phyloP scores from a whole-genome alignment of 1,140 invertebrate genomes.

The Caenorhabditis elegans region DNA sequence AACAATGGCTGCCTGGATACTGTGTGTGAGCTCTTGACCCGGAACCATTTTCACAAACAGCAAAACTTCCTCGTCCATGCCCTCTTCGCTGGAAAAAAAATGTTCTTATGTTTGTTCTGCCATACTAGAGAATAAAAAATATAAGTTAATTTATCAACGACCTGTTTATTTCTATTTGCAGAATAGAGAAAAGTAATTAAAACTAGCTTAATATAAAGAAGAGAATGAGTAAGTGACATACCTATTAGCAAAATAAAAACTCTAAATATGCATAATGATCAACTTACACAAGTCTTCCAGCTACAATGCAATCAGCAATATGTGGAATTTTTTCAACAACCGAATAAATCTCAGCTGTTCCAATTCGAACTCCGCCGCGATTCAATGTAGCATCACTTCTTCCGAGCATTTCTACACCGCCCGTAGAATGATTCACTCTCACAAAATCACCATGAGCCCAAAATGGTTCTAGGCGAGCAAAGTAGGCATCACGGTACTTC shows the following conservation, averaged over 20 bases:
- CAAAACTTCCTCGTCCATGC: constrained; percentile 71
- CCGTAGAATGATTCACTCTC: constrained; percentile 69
- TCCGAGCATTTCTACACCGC: constrained; percentile 72
- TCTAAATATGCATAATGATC: too few relatives aligned
- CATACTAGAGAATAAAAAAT: too few relatives aligned
- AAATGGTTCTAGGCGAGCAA: constrained; percentile 67
- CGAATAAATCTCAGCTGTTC: constrained; percentile 73
- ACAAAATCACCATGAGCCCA: constrained; percentile 74
- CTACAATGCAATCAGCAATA: constrained; percentile 71
- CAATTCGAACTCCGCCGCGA: constrained; percentile 73
- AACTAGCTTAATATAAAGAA: not conserved
- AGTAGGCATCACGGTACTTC: constrained; percentile 72
- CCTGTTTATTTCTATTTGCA: constrained; percentile 56
- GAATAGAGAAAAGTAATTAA: constrained; percentile 39
- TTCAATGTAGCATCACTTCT: constrained; percentile 73
- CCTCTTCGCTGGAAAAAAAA: constrained; percentile 52
- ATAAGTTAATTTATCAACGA: not conserved
- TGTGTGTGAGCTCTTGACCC: constrained; percentile 65
- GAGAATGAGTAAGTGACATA: too few relatives aligned
- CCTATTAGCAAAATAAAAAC: too few relatives aligned
- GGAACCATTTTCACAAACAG: constrained; percentile 71
- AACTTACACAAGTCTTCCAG: constrained; percentile 60
- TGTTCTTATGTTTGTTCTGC: not conserved
- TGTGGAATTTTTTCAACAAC: constrained; percentile 70
- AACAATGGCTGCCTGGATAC: constrained; percentile 67